Evolutionary conservation across 2,888 invertebrate species (phyloP).

Genomic region (Microplitis deprimator): DNA sequence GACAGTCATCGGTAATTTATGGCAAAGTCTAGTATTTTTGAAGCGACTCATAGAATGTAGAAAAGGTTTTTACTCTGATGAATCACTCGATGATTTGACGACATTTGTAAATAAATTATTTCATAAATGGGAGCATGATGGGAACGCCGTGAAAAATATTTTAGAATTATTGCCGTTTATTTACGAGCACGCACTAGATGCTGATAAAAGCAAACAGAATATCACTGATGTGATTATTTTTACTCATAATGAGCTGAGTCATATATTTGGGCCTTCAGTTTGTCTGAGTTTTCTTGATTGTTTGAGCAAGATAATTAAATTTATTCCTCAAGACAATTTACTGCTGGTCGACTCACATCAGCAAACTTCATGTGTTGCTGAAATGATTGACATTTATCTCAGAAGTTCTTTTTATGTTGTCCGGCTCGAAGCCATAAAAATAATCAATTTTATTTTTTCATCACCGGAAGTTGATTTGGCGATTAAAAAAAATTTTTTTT

Average conservation of each 20-base stretch:
- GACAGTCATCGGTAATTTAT: slow-evolving; percentile 53
- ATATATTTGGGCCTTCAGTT: slow-evolving; percentile 67
- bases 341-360: slow-evolving; percentile 56
- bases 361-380: slow-evolving; percentile 41
- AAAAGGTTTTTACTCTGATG: slow-evolving; percentile 53
- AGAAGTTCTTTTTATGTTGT: slow-evolving; percentile 68
- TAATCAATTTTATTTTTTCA: slow-evolving; percentile 66
- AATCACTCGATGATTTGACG: slow-evolving; percentile 59
- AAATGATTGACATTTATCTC: slow-evolving; percentile 61
- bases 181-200: slow-evolving; percentile 35
- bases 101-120: slow-evolving; percentile 63
- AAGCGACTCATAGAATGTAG: slow-evolving; percentile 58
- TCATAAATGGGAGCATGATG: slow-evolving; percentile 60
- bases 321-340: slow-evolving; percentile 59
- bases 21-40: slow-evolving; percentile 65
- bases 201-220: background rate
- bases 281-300: slow-evolving; percentile 69
- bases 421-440: slow-evolving; percentile 68
- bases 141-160: slow-evolving; percentile 62
- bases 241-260: slow-evolving; percentile 37
- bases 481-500: slow-evolving; percentile 63
- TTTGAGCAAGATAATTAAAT: slow-evolving; percentile 66
- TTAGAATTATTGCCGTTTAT: slow-evolving; percentile 64
- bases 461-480: slow-evolving; percentile 49
- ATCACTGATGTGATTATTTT: background rate